These are phyloP conservation scores for Kuschelorhynchus macadamiae DNA, from an alignment of 2,888 invertebrate genomes.

Conservation along the genomic window DNA sequence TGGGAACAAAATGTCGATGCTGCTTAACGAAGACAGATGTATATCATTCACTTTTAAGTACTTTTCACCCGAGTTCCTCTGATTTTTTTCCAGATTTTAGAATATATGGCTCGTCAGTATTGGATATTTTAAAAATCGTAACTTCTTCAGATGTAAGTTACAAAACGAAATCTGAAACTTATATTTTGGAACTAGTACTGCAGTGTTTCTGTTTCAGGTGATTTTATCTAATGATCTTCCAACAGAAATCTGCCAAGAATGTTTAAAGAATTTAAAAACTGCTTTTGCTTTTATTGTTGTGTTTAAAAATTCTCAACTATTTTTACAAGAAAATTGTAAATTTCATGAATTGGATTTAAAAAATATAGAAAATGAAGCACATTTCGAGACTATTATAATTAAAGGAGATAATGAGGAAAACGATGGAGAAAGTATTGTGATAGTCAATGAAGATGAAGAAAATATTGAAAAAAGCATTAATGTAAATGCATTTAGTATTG, in stretches of 20 bases:
- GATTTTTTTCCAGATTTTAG: constrained; percentile 15
- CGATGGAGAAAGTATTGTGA: neutral
- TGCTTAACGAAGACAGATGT: constrained; percentile 6
- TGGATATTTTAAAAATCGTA: constrained; percentile 24
- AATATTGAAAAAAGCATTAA: neutral
- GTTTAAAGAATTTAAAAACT: constrained; percentile 15
- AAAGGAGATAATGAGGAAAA: neutral
- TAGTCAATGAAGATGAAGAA: constrained; percentile 9
- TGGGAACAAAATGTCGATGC: constrained; percentile 6
- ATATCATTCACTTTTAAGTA: constrained; percentile 12
- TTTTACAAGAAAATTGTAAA: constrained; percentile 9
- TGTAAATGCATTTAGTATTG: no score
- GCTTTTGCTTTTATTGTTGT: constrained; percentile 17
- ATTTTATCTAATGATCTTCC: constrained; percentile 5
- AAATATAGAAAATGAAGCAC: no score
- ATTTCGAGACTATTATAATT: no score
- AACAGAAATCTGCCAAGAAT: constrained; percentile 8
- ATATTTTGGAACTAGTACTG: no score
- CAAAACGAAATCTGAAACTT: no score
- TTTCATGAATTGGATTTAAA: no score
- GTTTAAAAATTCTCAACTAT: constrained; percentile 14
- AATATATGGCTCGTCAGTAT: constrained; percentile 5
- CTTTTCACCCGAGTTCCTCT: no score
- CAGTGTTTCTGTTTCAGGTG: constrained; percentile 11
- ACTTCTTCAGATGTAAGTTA: constrained; percentile 23